phyloP scores from a whole-genome alignment of 2,888 invertebrate genomes.

The Zaprionus obscuricornis region DNA sequence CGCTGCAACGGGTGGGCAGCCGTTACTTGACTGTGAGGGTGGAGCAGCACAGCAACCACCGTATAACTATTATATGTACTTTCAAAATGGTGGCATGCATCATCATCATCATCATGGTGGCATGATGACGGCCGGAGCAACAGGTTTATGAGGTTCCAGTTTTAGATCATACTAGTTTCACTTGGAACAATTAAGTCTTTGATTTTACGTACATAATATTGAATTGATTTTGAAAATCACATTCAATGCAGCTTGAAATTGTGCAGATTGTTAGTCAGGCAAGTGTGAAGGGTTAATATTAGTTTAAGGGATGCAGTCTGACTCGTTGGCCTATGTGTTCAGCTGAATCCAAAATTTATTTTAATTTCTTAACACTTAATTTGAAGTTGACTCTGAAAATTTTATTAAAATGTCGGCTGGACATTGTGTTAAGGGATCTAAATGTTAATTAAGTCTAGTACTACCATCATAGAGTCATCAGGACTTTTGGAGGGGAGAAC shows the following conservation, averaged over 20 bases:
- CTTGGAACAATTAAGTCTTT: slow-evolving; percentile 19
- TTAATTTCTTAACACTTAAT: no score
- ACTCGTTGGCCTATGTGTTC: no score
- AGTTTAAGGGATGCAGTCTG: no score
- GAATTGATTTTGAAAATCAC: slow-evolving; percentile 43
- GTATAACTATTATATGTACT: slow-evolving; percentile 83
- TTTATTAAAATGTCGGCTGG: no score
- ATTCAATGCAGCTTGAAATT: slow-evolving; percentile 16
- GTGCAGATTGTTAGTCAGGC: slow-evolving; percentile 35
- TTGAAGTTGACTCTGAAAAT: no score
- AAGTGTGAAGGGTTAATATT: slow-evolving; percentile 35
- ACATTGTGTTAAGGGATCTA: no score
- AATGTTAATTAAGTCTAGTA: no score
- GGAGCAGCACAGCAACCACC: slow-evolving; percentile 80
- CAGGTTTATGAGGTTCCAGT: slow-evolving; percentile 81
- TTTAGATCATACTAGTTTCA: background rate
- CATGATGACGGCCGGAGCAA: slow-evolving; percentile 82
- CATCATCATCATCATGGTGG: slow-evolving; percentile 82
- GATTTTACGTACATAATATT: slow-evolving; percentile 25
- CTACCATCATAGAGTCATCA: no score
- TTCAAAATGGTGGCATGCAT: slow-evolving; percentile 83
- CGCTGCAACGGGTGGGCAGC: slow-evolving; percentile 61
- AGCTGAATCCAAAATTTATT: no score
- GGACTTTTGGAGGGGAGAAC: no score
- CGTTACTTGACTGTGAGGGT: slow-evolving; percentile 77